These are phyloP conservation scores for Triops cancriformis DNA, from an alignment of 1,140 invertebrate species.

Conservation along the genomic window DNA sequence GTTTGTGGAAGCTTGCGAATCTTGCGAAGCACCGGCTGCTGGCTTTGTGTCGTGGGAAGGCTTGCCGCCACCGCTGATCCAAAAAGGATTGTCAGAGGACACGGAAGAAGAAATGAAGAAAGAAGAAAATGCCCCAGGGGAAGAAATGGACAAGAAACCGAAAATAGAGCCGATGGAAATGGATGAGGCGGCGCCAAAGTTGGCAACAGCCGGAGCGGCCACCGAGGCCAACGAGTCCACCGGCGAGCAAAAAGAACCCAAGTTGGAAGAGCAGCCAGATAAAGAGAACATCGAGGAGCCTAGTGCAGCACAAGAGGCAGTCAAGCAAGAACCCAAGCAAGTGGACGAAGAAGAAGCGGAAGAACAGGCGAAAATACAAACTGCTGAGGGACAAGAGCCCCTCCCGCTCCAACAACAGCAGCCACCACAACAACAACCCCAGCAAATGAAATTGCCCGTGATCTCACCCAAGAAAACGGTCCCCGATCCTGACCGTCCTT, in stretches of 20 bases:
- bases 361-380: conserved; percentile 27
- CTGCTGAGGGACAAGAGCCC: conserved; percentile 31
- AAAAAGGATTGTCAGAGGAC: conserved; percentile 38
- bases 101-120: conserved; percentile 35
- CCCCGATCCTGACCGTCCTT: conserved; percentile 37
- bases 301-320: conserved; percentile 40
- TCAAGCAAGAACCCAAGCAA: conserved; percentile 28
- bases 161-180: conserved; percentile 29
- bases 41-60: conserved; percentile 25
- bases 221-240: conserved; percentile 28
- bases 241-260: conserved; percentile 43
- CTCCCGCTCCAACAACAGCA: not conserved
- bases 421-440: not conserved
- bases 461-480: conserved; percentile 29
- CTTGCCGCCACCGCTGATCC: conserved; percentile 37
- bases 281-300: conserved; percentile 42
- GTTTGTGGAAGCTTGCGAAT: conserved; percentile 84
- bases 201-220: conserved; percentile 33
- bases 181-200: conserved; percentile 33
- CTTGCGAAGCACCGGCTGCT: conserved; percentile 59
- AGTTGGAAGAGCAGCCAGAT: conserved; percentile 42
- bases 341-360: conserved; percentile 31
- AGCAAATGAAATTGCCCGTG: conserved; percentile 6
- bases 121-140: conserved; percentile 32
- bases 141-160: conserved; percentile 36